Evolutionary conservation across 2,888 invertebrate species (phyloP), one percentile per base, ranked within the genome.

Genomic region (Encarsia formosa): DNA sequence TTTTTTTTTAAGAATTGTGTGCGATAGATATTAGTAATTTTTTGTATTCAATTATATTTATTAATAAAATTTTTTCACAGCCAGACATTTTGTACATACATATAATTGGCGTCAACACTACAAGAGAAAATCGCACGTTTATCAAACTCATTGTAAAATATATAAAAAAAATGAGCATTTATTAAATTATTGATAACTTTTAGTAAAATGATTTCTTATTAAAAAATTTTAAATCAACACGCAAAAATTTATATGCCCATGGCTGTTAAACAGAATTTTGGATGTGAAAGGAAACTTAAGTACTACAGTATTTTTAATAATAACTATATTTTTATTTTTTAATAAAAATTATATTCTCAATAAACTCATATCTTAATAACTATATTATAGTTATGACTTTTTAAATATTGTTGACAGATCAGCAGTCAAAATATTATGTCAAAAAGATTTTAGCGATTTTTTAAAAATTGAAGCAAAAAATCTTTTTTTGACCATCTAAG

Each of bases 241-340:
- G 86, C 89, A 4, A 90, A 89, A 75, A 90, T 98, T 62, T 79
- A 83, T 52, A 95, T 97, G 96, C 82, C 87, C 67, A 95, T 97
- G 93, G 91, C 94, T 57, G 86, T 91, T 38, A 88, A 75, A 79
- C 11, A 31, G 2, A 39, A 40, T 40, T 44, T 34, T 20, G 40
- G 23, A 38, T 16, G 11, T 44, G 23, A 45, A 34, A 35, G 34
- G 42, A 46, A 29, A 9, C 20, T 59, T 32, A 49, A 48, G 18
- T 51, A 29, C 13, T 53, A 35, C 49, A 56, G 32, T 45, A 24
- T 53, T 49, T 29, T 56, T 61, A 65, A 58, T 47, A 60, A 62
- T 63, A 67, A 63, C 57, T 65, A 64, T 62, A 64, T 44, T 65
- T 57, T 66, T 64, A 66, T 65, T 67, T 65, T 56, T 65, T 68